These are phyloP conservation scores for Peribatodes rhomboidaria DNA, from an alignment of 2,888 invertebrate genomes.

Conservation along the genomic window DNA sequence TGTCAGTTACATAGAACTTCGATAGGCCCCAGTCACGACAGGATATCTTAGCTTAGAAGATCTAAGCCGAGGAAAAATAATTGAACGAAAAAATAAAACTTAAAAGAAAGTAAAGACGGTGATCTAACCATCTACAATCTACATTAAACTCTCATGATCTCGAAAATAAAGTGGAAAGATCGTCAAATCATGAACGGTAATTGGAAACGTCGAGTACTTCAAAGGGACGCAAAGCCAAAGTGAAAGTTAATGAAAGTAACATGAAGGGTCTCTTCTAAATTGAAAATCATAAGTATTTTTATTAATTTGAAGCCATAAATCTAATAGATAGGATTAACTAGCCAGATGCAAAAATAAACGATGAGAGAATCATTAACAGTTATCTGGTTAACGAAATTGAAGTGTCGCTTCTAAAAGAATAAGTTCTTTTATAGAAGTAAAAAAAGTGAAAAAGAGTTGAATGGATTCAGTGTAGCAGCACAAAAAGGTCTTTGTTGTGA, in stretches of 20 bases:
- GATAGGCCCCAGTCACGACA: slow-evolving; percentile 25
- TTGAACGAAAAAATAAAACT: slow-evolving; percentile 10
- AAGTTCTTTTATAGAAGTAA: slow-evolving; percentile 49
- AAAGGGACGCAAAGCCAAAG: slow-evolving; percentile 33
- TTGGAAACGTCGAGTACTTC: slow-evolving; percentile 38
- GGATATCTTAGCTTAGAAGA: slow-evolving; percentile 9
- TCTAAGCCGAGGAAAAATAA: slow-evolving; percentile 1
- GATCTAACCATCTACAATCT: not conserved
- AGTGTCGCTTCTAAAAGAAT: slow-evolving; percentile 50
- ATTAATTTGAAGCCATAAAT: slow-evolving; percentile 18
- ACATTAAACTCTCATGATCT: slow-evolving; percentile 13
- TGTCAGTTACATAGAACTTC: slow-evolving; percentile 19
- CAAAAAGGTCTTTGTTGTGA: slow-evolving; percentile 69
- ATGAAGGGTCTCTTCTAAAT: slow-evolving; percentile 25
- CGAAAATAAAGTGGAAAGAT: slow-evolving; percentile 26
- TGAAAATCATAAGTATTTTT: slow-evolving; percentile 10
- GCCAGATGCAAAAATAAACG: slow-evolving; percentile 41
- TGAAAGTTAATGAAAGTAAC: slow-evolving; percentile 39
- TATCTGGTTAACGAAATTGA: slow-evolving; percentile 54
- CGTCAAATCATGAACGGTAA: slow-evolving; percentile 43
- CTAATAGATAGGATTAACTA: slow-evolving; percentile 33
- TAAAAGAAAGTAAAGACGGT: slow-evolving; percentile 1
- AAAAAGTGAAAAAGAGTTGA: slow-evolving; percentile 55
- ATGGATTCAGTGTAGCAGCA: slow-evolving; percentile 54
- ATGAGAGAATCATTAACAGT: slow-evolving; percentile 44